Conservation (phyloP, 2,113 vertebrate genomes). For the Pycnonotus jocosus region DNA sequence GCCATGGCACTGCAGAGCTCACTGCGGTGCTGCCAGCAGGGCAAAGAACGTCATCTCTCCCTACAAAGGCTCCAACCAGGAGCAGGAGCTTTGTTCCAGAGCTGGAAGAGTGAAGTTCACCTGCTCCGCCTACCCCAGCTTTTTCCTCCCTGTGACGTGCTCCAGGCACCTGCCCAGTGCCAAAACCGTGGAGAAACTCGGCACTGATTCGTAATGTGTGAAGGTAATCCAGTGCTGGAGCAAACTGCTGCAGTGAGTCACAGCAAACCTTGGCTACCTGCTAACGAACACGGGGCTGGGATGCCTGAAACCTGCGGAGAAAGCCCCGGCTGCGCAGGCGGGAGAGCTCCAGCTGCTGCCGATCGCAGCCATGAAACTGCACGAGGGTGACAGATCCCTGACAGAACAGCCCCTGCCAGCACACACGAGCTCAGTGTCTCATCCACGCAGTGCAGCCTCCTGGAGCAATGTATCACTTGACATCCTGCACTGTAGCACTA, state of each 20-base stretch:
- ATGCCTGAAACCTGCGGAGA: not conserved
- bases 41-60: rapidly evolving
- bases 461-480: rapidly evolving
- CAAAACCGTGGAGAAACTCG: not conserved
- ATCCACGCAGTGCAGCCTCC: not conserved
- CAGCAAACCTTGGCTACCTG: not conserved
- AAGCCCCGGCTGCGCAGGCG: not conserved
- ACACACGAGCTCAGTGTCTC: not conserved
- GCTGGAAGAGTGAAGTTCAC: not conserved
- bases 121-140: not conserved
- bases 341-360: not conserved
- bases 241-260: not conserved
- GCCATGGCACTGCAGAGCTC: not conserved
- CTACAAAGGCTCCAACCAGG: not conserved
- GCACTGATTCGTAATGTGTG: slow-evolving; percentile 12
- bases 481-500: not conserved
- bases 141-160: not conserved
- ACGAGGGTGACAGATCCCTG: rapidly evolving
- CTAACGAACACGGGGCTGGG: not conserved
- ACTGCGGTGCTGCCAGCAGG: rapidly evolving
- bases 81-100: not conserved
- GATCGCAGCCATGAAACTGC: not conserved
- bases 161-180: slow-evolving; percentile 46
- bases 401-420: not conserved
- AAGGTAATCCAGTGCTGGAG: slow-evolving; percentile 5